Evolutionary conservation across 2,797 vertebrate species (phyloP).

Genomic region (Trematomus bernacchii): DNA sequence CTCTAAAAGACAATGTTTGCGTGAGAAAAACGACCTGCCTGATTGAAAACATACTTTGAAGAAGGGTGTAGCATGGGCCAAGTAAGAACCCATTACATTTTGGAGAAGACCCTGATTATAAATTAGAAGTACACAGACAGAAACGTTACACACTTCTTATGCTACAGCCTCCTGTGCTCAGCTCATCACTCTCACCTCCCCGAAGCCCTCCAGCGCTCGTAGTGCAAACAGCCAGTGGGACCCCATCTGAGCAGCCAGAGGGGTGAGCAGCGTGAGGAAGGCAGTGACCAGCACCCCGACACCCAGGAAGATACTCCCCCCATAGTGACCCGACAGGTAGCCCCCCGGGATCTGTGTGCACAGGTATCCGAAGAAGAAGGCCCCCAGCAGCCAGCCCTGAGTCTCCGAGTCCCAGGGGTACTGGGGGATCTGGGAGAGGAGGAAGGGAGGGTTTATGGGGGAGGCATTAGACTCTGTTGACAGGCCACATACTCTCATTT

Average conservation of each 20-base stretch:
- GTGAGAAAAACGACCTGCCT: too few species aligned
- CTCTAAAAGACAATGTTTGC: background rate
- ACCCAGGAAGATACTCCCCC: conserved; percentile 87
- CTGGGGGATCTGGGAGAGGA: conserved; percentile 76
- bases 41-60: too few species aligned
- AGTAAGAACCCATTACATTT: too few species aligned
- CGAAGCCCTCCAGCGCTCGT: conserved; percentile 88
- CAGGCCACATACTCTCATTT: too few species aligned
- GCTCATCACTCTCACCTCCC: conserved; percentile 81
- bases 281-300: conserved; percentile 87
- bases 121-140: too few species aligned
- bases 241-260: conserved; percentile 84
- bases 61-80: too few species aligned
- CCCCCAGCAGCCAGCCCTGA: conserved; percentile 89
- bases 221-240: conserved; percentile 84
- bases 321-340: conserved; percentile 87
- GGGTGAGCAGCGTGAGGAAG: conserved; percentile 86
- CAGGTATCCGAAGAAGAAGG: conserved; percentile 91
- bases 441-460: background rate
- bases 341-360: conserved; percentile 89
- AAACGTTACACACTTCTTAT: too few species aligned
- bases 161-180: background rate
- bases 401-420: conserved; percentile 87
- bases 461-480: too few species aligned
- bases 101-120: too few species aligned